Evolutionary conservation across 2,888 invertebrate genomes (phyloP), one percentile per base, ranked within the genome.

Genomic region (Pyrrhia umbra): DNA sequence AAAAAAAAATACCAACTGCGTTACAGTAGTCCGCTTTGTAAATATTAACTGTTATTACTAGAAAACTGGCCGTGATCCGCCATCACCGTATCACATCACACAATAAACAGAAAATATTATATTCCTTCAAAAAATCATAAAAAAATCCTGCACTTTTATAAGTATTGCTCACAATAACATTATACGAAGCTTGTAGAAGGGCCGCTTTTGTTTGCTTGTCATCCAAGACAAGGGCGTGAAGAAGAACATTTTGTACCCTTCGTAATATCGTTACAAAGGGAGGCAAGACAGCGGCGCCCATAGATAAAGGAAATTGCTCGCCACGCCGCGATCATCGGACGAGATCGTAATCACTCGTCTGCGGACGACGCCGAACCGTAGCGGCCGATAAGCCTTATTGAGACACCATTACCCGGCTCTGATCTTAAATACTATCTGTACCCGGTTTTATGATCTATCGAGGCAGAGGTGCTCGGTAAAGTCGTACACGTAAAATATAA

Each of bases 261-360:
- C 54, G 54, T 55, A 51, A 56, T 46, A 34, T 57, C 21, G 42
- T 47, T 42, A 42, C 30, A 63, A 60, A 64, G 45, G 47, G 49
- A 49, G 27, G 42, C 43, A 50, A 77, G 57, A 58, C 37, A 23
- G 57, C 20, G 62, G 63, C 43, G 59, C 27, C 55, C 47, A 40
- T 47, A 47, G 75, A 71, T 68, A 80, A 73, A 54, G 58, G 39
- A 70, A 78, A 78, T 70, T 63, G 43, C 55, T 39, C 18, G 20
- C 23, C 42, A 49, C 6, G 15, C 16, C 6, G 15, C 20, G 54
- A 51, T 63, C 62, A 25, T 67, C 42, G 67, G 61, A 40, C 49
- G 23, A 43, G 70, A 74, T 77, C 60, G 45, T 39, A 45, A 65
- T 70, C 67, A n/a, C 51, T 39, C 61, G 55, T 27, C 59, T 72